A percentile compares a stretch with the other conserved stretches of the same genome.
These are phyloP conservation scores for Apeltes quadracus DNA, from an alignment of 2,113 vertebrate genomes.

Conservation along the genomic window DNA sequence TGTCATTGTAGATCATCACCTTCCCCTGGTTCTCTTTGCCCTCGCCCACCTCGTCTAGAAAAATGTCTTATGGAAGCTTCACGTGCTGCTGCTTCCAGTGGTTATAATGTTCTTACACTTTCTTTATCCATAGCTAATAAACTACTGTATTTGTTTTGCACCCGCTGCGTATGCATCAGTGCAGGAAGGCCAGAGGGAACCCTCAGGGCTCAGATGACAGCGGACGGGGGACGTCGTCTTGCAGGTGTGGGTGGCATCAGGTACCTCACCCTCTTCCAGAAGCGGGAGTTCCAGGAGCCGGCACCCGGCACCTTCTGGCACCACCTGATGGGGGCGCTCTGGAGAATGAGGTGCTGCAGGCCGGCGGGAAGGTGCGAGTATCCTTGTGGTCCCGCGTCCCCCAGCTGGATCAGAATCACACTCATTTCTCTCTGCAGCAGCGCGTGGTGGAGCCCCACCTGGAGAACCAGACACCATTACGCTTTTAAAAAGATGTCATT, in stretches of 20 bases:
- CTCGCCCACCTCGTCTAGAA: too few species aligned
- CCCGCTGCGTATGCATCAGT: background rate
- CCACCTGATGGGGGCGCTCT: constrained; percentile 84
- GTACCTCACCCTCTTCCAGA: constrained; percentile 90
- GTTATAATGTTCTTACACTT: background rate
- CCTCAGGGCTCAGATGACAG: constrained; percentile 1
- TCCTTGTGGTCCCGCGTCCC: constrained; percentile 58
- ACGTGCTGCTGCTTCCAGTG: background rate
- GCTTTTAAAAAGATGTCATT: too few species aligned
- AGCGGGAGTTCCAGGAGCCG: constrained; percentile 69
- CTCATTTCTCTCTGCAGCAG: constrained; percentile 82
- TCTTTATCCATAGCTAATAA: background rate
- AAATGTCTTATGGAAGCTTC: too few species aligned
- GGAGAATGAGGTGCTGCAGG: constrained; percentile 83
- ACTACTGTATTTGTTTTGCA: background rate
- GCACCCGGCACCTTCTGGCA: constrained; percentile 23
- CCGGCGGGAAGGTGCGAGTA: constrained; percentile 78
- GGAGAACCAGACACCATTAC: background rate
- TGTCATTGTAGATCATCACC: too few species aligned
- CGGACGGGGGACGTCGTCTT: background rate
- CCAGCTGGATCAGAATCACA: constrained; percentile 88
- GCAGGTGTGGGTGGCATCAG: constrained; percentile 80
- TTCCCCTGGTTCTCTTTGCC: too few species aligned
- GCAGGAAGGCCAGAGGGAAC: background rate
- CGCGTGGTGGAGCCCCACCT: constrained; percentile 77